A percentile compares a stretch with the other conserved stretches of the same genome.
These are phyloP conservation scores for Ploceus nigricollis DNA, from an alignment of 2,113 vertebrate species.

Conservation along the genomic window DNA sequence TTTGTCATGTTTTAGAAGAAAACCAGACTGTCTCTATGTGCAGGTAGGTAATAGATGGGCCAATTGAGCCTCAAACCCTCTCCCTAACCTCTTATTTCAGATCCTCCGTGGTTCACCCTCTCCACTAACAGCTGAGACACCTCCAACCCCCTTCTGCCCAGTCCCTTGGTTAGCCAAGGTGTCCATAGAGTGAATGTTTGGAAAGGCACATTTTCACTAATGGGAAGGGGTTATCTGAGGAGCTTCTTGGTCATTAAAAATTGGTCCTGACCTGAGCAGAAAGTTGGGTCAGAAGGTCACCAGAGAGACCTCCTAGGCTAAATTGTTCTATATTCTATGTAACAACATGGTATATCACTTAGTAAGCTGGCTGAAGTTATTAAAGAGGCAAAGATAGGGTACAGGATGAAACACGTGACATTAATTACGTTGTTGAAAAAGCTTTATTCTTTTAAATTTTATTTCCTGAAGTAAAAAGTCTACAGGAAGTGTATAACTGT, in stretches of 20 bases:
- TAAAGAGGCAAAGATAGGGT: not conserved
- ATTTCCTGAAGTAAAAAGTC: not conserved
- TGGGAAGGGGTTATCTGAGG: not conserved
- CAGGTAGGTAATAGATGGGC: not conserved
- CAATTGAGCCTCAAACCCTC: not conserved
- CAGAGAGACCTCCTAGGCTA: not conserved
- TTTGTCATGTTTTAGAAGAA: not conserved
- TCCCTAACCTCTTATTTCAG: not conserved
- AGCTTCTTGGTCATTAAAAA: not conserved
- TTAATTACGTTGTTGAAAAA: not conserved
- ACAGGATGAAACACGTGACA: not conserved
- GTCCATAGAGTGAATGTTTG: not conserved
- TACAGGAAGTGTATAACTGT: not conserved
- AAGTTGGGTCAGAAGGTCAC: not conserved
- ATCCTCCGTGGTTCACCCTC: not conserved
- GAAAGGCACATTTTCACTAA: not conserved
- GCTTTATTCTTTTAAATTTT: not conserved
- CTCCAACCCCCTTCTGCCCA: not conserved
- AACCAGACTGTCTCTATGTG: not conserved
- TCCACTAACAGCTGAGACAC: not conserved
- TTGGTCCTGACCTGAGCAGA: not conserved
- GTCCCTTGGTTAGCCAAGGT: not conserved
- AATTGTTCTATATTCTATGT: not conserved
- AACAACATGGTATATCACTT: not conserved
- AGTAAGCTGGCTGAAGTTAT: not conserved